Base-by-base conservation (phyloP, 2,888 invertebrate species). In the Drosophila hamatofila region DNA sequence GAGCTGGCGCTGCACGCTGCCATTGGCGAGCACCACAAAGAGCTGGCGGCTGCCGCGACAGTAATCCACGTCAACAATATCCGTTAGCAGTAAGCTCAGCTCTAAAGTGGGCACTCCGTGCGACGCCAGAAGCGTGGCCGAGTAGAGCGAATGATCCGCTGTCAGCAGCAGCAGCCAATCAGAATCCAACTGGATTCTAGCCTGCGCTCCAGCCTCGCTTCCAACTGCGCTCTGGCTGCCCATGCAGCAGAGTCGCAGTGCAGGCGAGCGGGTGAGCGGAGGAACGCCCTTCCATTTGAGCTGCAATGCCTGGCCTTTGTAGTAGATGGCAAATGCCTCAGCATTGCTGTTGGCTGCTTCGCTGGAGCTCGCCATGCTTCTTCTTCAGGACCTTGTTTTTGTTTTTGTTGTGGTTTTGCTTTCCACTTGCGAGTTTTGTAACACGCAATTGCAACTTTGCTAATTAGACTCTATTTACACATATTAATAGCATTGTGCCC, bases 1-100 rank as follows among this genome's bases (percentile, higher is more conserved):
- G 18, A 85, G 74, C 37, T 90, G 81, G 27, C 60, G 76, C 49
- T 72, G 82, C 57, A 70, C 81, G 4, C 51, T 82, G 58, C 71
- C 81, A 51, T 42, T 67, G 42, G 44, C 58, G 0, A 77, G 78
- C 4, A 91, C 91, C 39, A 91, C 66, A 58, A 86, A 92, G 1
- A 91, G 66, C 21, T 83, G 76, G 12, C 67, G 72, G 16, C 76
- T 74, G 37, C 78, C 80, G 0, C 71, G 75, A 61, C 91, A 91
- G 49, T 78, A 90, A 63, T 86, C 91, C 51, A 91, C 81, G 69
- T 91, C 91, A 3, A 75, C 59, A 11, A 91, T 75, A 25, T 88
- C 79, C 1, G 75, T 73, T 16, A 86, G 82, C 30, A 88, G 51
- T 0, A 88, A 65, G n/a, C 72, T 66, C 25, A 91, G 41, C 11